Percentiles rank a stretch among this genome's conserved stretches.
phyloP scores from a whole-genome alignment of 1,140 invertebrate species.

The Eciton burchellii region DNA sequence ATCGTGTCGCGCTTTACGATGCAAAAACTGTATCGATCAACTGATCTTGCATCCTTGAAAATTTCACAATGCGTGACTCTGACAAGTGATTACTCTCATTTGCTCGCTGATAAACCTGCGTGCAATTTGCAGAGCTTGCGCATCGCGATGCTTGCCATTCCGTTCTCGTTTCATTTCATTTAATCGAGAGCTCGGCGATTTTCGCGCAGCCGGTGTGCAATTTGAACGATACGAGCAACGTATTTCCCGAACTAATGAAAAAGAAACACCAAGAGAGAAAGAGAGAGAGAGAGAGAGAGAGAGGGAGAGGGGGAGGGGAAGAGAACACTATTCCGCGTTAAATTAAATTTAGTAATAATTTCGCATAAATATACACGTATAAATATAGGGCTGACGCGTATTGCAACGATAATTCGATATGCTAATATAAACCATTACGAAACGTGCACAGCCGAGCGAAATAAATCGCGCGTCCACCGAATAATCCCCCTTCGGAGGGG shows the following conservation, averaged over 20 bases:
- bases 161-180: background rate
- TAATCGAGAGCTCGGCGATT: background rate
- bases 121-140: background rate
- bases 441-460: background rate
- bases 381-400: too few species aligned
- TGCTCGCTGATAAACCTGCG: background rate
- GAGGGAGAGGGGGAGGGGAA: background rate
- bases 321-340: background rate
- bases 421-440: slow-evolving; percentile 12
- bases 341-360: slow-evolving; percentile 12
- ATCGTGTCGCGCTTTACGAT: slow-evolving; percentile 24
- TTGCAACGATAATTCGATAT: background rate
- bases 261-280: too few species aligned
- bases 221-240: background rate
- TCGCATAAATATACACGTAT: background rate
- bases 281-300: too few species aligned
- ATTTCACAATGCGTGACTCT: background rate
- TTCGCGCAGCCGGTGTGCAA: background rate
- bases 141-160: background rate
- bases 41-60: background rate
- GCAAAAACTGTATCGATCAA: background rate
- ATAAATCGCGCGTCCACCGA: slow-evolving; percentile 28
- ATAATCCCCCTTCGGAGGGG: background rate
- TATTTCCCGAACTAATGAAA: background rate
- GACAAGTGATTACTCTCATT: background rate